Percentiles rank a stretch among this genome's conserved stretches.
Evolutionary conservation across 2,113 vertebrate genomes (phyloP).

Genomic region (Indicator maculatus): DNA sequence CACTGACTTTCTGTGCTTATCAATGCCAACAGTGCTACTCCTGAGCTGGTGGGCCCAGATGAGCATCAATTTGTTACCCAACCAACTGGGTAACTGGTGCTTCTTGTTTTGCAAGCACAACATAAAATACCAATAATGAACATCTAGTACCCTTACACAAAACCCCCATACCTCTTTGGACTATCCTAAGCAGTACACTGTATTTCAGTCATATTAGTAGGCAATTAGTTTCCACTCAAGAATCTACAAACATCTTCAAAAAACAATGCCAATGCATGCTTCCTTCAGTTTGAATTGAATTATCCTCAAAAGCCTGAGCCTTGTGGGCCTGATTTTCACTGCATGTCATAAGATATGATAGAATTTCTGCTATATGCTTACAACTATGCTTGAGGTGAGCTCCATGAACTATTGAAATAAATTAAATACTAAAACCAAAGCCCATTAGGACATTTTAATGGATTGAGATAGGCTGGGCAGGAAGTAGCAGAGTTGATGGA

Average conservation of each 20-base stretch:
- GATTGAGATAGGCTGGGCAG: conserved; percentile 61
- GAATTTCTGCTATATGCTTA: conserved; percentile 9
- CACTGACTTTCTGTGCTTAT: neutral
- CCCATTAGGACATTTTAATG: conserved; percentile 62
- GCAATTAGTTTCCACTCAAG: neutral
- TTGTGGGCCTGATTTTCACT: neutral
- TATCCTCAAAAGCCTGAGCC: neutral
- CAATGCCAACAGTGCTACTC: fast-evolving
- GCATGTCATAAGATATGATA: neutral
- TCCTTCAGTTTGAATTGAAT: neutral
- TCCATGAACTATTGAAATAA: conserved; percentile 57
- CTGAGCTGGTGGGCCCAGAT: neutral
- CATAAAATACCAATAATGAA: neutral
- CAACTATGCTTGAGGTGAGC: conserved; percentile 38
- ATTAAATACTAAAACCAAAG: conserved; percentile 69
- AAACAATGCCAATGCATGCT: neutral
- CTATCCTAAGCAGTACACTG: neutral
- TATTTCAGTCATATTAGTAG: neutral
- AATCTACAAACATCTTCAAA: neutral
- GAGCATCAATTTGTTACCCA: neutral
- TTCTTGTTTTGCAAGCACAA: neutral
- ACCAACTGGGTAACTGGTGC: neutral
- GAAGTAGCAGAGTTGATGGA: conserved; percentile 45
- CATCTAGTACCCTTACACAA: neutral
- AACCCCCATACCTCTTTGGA: neutral